These are phyloP conservation scores for Eidolon dupreanum DNA, from an alignment of 2,797 vertebrate genomes.

Conservation along the genomic window DNA sequence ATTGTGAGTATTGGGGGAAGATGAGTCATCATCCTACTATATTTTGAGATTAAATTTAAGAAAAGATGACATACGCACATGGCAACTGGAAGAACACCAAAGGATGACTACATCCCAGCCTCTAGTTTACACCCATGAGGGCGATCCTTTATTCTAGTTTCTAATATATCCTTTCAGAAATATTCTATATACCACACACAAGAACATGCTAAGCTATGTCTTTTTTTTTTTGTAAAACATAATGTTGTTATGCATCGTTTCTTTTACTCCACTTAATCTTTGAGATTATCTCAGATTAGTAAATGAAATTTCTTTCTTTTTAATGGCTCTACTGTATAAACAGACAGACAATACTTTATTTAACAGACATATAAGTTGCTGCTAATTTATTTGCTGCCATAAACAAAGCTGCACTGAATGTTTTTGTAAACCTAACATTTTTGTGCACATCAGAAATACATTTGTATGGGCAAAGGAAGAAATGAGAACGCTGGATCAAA, in stretches of 20 bases:
- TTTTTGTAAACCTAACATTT: neutral
- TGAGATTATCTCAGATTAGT: neutral
- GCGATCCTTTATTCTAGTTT: neutral
- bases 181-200: neutral
- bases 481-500: neutral
- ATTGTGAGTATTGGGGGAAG: neutral
- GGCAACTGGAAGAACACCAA: neutral
- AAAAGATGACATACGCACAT: neutral
- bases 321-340: neutral
- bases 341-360: neutral
- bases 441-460: neutral
- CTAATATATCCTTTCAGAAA: neutral
- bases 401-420: neutral
- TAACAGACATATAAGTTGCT: constrained; percentile 18
- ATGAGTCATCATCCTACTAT: neutral
- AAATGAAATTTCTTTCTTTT: constrained; percentile 14
- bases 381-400: neutral
- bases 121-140: neutral
- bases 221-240: constrained; percentile 16
- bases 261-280: neutral
- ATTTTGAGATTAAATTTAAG: neutral
- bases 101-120: neutral
- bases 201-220: neutral
- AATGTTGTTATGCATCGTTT: neutral
- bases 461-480: neutral